Evolutionary conservation across 2,797 vertebrate genomes (phyloP).

Genomic region (Hemitrygon akajei): DNA sequence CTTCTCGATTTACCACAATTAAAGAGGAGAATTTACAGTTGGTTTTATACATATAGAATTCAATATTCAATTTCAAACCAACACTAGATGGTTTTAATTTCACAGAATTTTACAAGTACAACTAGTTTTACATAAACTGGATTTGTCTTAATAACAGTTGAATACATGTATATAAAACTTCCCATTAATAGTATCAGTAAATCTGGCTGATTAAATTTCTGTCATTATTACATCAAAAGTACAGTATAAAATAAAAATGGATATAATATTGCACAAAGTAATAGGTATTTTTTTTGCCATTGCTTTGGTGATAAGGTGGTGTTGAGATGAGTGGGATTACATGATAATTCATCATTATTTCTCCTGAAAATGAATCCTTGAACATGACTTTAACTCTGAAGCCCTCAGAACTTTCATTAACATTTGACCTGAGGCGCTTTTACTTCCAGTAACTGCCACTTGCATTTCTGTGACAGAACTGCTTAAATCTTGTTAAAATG

Average conservation of each 20-base stretch:
- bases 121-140: not conserved
- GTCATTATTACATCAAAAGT: not conserved
- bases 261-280: not conserved
- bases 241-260: not conserved
- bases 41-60: not conserved
- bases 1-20: not conserved
- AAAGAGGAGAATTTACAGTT: not conserved
- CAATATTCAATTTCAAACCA: not conserved
- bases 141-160: not conserved
- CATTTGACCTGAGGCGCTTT: not conserved
- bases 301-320: not conserved
- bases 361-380: not conserved
- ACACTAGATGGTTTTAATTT: not conserved
- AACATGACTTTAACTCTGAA: constrained; percentile 11
- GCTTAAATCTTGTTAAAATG: not conserved
- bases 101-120: not conserved
- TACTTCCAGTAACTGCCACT: not conserved
- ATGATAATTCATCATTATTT: constrained; percentile 4
- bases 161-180: not conserved
- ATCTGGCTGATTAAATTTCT: not conserved
- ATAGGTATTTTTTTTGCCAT: not conserved
- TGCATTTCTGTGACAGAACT: not conserved
- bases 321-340: not conserved
- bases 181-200: not conserved
- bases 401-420: not conserved